Evolutionary conservation across 2,797 vertebrate genomes (phyloP).

Genomic region (Pangasius larnaudii): DNA sequence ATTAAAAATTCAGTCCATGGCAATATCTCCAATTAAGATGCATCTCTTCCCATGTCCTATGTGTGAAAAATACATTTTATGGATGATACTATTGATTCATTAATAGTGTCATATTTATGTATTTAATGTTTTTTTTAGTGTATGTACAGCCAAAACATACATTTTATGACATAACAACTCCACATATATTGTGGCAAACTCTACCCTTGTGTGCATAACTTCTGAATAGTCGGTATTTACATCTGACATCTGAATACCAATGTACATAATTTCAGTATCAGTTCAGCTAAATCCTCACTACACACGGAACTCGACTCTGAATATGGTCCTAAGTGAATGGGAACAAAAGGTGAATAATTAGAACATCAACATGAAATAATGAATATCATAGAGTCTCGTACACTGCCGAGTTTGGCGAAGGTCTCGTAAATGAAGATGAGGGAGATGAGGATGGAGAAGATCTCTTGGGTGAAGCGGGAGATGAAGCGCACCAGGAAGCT

Average conservation of each 20-base stretch:
- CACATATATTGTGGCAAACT: background rate
- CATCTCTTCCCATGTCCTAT: too few species aligned
- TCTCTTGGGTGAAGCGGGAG: conserved; percentile 97
- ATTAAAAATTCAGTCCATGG: too few species aligned
- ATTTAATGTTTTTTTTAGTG: background rate
- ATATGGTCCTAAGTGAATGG: background rate
- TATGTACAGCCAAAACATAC: background rate
- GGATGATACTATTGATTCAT: too few species aligned
- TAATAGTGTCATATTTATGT: too few species aligned
- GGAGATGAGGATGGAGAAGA: conserved; percentile 98
- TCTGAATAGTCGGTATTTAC: background rate
- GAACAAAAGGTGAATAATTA: background rate
- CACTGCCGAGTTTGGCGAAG: conserved; percentile 88
- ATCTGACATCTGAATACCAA: background rate
- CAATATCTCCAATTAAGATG: too few species aligned
- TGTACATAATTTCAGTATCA: background rate
- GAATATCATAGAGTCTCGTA: conserved; percentile 58
- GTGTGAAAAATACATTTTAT: too few species aligned
- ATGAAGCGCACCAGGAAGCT: conserved; percentile 96
- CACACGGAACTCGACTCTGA: background rate
- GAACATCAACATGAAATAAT: background rate
- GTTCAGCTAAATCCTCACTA: background rate
- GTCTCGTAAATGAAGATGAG: conserved; percentile 99
- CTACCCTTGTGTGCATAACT: too few species aligned
- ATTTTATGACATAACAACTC: background rate